Evolutionary conservation across 1,140 invertebrate species (phyloP).

Genomic region (Wiebesia pumilae): DNA sequence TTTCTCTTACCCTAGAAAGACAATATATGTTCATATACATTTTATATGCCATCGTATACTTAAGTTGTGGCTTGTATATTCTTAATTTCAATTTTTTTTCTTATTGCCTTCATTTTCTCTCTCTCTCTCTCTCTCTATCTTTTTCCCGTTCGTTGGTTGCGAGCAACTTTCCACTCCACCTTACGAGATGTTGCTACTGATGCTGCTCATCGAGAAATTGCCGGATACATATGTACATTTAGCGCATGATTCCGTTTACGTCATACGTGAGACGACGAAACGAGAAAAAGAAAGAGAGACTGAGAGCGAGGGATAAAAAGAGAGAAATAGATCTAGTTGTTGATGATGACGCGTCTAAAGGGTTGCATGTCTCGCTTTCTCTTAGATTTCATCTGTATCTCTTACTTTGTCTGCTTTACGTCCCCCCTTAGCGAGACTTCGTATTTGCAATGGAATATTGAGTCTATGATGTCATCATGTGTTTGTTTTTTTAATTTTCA

Average conservation of each 20-base stretch:
- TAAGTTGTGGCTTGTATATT: neutral
- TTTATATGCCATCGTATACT: neutral
- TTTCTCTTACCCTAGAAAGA: neutral
- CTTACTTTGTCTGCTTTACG: neutral
- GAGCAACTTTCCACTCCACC: conserved; percentile 39
- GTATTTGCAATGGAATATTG: conserved; percentile 27
- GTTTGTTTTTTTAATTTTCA: conserved; percentile 45
- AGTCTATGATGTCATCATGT: conserved; percentile 28
- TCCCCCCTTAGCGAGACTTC: neutral
- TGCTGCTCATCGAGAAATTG: conserved; percentile 41
- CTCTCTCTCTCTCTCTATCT: neutral
- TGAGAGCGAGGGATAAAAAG: neutral
- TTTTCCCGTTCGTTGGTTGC: neutral
- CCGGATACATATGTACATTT: conserved; percentile 52
- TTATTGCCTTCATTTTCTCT: neutral
- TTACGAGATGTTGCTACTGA: conserved; percentile 4
- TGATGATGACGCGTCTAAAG: conserved; percentile 43
- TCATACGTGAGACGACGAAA: conserved; percentile 28
- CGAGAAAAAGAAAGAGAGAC: conserved; percentile 1
- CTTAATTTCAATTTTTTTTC: conserved; percentile 18
- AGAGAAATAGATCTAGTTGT: conserved; percentile 25
- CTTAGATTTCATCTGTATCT: conserved; percentile 2
- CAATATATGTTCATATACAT: conserved; percentile 19
- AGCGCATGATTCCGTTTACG: conserved; percentile 51
- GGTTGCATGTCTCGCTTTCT: conserved; percentile 8